Base-by-base conservation (phyloP, 2,888 invertebrate species). In the Tinea semifulvella region DNA sequence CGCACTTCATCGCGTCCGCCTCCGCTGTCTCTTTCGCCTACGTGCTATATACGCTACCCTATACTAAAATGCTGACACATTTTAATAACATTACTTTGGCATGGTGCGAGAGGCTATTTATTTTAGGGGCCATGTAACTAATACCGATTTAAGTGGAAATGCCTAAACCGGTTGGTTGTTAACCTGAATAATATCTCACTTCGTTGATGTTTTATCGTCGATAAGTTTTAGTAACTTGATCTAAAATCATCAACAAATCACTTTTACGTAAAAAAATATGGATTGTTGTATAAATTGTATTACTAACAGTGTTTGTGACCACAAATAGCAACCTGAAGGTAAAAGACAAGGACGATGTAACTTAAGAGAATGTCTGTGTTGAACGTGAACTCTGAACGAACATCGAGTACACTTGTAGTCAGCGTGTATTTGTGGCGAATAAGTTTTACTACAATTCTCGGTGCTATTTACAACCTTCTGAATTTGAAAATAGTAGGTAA, bases 1-100 rank as follows among this genome's bases (percentile, higher is more conserved):
- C 57, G 52, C 61, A 58, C 57, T 39, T 4, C 38, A 50, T 53
- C 58, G 56, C 56, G 55, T 54, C 53, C 56, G 58, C 63, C 59
- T 58, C 54, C 57, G 56, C 58, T 58, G 54, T 46, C 53, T 48
- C 53, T 49, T 52, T 46, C 53, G 51, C 51, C 46, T 51, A 26
- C 43, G 27, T 26, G 53, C 48, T 39, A 43, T 20, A 14, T 17
- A 19, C 51, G 46, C 50, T 53, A 56, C 56, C 56, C 60, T 57
- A 56, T 55, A 61, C 65, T 67, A 75, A 79, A 79, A 71, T 73
- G 79, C 77, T 77, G 79, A 79, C 79, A 77, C 77, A 77, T 75
- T 77, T 80, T 77, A 79, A 79, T 77, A 79, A 77, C 72, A 77
- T 77, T 79, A 79, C 73, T 72, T 63, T 61, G 45, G 43, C 42